Evolutionary conservation across 2,888 invertebrate species (phyloP), one percentile per base, ranked within the genome.

Genomic region (Pollenia angustigena): DNA sequence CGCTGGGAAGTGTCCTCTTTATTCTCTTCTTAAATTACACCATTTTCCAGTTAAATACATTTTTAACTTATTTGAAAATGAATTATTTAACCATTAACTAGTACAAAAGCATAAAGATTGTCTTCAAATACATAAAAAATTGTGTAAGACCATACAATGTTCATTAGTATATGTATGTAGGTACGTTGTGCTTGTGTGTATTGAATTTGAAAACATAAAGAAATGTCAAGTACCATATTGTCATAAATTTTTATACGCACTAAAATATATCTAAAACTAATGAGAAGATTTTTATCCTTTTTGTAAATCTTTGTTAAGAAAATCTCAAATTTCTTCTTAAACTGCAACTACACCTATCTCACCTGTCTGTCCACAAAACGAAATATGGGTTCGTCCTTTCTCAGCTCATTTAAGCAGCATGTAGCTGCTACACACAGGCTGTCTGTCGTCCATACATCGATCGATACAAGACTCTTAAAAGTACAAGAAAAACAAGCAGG

Each of bases 311-410:
- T 42, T 75, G 69, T 80, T 60, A 56, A 80, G 32, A 86, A 82
- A 83, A 86, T 87, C 86, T 87, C 83, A 81, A 81, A 78, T 87
- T 87, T 87, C 87, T 52, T 68, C 62, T 68, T 52, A 75, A 64
- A 32, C 52, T 40, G 40, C 42, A 69, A 83, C 75, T 75, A 60
- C 82, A 32, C 48, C 60, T 50, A 66, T 52, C 81, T 76, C 86
- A 83, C 86, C 83, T 83, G 82, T 83, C 69, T 64, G 82, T 80
- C 69, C 64, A 16, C 4, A 60, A 46, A 69, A 75, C 68, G 16
- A 66, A 81, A 76, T 64, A 54, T 81, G 83, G 76, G 76, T 76
- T 83, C 66, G 50, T 81, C 66, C 72, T 66, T 80, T 40, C 18
- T 46, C 42, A 68, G 54, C 40, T 54, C 42, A 56, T 64, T 48